A percentile compares a stretch with the other conserved stretches of the same genome.
These are phyloP conservation scores for Urocolius indicus DNA, from an alignment of 2,113 vertebrate genomes.

Conservation along the genomic window DNA sequence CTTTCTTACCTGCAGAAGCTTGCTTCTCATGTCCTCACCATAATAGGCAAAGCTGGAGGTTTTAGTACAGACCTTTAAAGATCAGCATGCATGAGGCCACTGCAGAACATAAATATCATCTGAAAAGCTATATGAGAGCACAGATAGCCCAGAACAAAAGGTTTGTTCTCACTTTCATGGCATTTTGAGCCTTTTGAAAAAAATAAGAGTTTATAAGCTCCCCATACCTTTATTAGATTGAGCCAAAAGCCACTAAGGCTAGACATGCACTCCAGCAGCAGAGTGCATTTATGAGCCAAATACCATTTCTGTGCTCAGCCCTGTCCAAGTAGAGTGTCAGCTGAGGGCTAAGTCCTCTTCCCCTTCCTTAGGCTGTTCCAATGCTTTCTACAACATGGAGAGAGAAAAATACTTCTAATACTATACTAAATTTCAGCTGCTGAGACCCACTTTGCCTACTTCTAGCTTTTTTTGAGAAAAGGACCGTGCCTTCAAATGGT, in stretches of 20 bases:
- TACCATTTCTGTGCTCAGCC: neutral
- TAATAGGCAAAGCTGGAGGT: neutral
- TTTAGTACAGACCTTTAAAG: constrained; percentile 11
- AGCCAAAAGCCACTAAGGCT: neutral
- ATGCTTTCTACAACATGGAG: neutral
- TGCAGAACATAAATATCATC: neutral
- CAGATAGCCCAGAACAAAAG: neutral
- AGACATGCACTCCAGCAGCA: neutral
- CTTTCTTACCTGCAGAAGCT: neutral
- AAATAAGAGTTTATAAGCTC: neutral
- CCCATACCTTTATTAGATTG: neutral
- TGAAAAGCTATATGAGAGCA: neutral
- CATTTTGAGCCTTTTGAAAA: neutral
- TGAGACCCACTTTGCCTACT: neutral
- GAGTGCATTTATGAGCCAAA: neutral
- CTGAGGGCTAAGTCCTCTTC: neutral
- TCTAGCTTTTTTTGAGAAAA: neutral
- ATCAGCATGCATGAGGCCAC: neutral
- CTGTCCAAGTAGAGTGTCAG: neutral
- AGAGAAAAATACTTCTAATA: neutral
- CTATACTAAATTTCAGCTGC: neutral
- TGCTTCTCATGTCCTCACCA: neutral
- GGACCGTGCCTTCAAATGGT: neutral
- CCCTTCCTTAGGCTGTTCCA: neutral
- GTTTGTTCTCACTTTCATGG: neutral